Conservation (phyloP, 2,797 vertebrate genomes). For the Sebastes oblongus region DNA sequence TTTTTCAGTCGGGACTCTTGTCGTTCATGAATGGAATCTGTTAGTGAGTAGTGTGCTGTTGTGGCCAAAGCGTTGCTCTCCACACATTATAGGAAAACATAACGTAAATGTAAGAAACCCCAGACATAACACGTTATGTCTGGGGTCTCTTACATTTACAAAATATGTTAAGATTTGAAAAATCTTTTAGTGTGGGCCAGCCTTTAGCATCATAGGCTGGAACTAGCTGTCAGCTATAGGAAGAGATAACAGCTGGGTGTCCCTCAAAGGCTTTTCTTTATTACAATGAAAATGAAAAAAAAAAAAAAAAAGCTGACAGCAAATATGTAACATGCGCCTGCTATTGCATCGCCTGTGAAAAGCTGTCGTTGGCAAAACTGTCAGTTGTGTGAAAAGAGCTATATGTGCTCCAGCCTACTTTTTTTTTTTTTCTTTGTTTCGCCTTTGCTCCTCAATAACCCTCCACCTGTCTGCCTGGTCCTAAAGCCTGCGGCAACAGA, state of each 20-base stretch:
- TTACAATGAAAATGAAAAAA: not conserved
- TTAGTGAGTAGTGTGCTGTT: too few species aligned
- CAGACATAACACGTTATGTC: too few species aligned
- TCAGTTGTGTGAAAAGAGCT: slow-evolving; percentile 34
- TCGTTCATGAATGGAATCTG: too few species aligned
- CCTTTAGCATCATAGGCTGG: slow-evolving; percentile 29
- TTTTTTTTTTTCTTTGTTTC: slow-evolving; percentile 31
- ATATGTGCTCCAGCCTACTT: not conserved
- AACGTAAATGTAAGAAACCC: too few species aligned
- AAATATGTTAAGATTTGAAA: too few species aligned
- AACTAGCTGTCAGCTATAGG: slow-evolving; percentile 37
- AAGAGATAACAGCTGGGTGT: slow-evolving; percentile 46
- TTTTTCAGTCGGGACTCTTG: too few species aligned
- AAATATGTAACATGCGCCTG: slow-evolving; percentile 10
- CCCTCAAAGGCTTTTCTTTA: slow-evolving; percentile 25
- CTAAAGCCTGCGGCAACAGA: slow-evolving; percentile 53
- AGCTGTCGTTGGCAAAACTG: slow-evolving; percentile 7
- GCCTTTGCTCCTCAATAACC: slow-evolving; percentile 49
- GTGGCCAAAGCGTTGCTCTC: too few species aligned
- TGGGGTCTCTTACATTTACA: too few species aligned
- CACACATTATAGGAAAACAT: too few species aligned
- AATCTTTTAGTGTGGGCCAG: too few species aligned
- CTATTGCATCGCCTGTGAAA: slow-evolving; percentile 1
- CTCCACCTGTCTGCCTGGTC: slow-evolving; percentile 73
- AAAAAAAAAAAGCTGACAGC: slow-evolving; percentile 22